Conservation (phyloP, 2,888 invertebrate species). For the Drosophila borborema region DNA sequence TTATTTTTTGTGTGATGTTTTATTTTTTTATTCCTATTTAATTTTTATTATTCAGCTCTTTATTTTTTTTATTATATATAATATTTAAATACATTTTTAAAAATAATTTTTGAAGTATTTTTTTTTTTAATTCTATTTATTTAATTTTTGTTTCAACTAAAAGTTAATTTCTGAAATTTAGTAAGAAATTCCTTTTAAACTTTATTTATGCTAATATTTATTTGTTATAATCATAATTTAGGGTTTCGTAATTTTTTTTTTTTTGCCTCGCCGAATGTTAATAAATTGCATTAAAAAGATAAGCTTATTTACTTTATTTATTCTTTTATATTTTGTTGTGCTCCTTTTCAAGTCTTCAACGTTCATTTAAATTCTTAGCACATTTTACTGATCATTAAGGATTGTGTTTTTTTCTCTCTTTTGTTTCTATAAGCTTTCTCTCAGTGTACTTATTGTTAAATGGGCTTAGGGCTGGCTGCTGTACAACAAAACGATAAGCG, state of each 20-base stretch:
- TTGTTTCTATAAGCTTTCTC: background rate
- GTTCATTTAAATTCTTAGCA: background rate
- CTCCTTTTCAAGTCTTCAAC: background rate
- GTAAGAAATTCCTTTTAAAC: too few relatives aligned
- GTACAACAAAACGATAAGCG: slow-evolving; percentile 39
- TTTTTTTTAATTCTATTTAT: background rate
- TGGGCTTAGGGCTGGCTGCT: slow-evolving; percentile 60
- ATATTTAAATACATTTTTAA: too few relatives aligned
- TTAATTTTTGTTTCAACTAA: too few relatives aligned
- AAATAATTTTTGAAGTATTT: too few relatives aligned
- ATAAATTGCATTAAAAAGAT: too few relatives aligned
- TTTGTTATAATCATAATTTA: too few relatives aligned
- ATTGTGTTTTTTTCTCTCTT: too few relatives aligned
- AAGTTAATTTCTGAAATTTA: too few relatives aligned
- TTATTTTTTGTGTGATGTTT: background rate
- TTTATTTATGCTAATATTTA: too few relatives aligned
- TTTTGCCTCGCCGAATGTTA: too few relatives aligned
- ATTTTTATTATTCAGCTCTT: background rate
- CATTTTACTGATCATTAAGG: background rate
- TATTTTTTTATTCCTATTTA: background rate
- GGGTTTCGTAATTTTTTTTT: too few relatives aligned
- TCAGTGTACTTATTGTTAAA: slow-evolving; percentile 34
- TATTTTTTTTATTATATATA: background rate
- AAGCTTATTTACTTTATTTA: background rate
- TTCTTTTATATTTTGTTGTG: background rate